Percentiles rank a stretch among this genome's conserved stretches.
Conservation (phyloP, 2,113 vertebrate species). For the Numida meleagris region DNA sequence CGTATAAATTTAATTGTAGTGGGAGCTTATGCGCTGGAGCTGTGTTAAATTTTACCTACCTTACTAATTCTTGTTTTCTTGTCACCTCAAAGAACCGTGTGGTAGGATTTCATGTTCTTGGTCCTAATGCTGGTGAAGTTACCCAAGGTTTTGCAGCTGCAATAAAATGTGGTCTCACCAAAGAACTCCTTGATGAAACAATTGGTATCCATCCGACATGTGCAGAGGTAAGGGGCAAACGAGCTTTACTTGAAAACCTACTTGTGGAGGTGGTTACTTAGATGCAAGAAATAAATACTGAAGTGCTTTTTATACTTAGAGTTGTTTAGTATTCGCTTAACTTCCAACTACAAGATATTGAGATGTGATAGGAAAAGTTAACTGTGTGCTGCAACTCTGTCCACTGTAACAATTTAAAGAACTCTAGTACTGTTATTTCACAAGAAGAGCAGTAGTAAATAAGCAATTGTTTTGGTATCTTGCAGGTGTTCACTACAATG, state of each 20-base stretch:
- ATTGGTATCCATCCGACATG: slow-evolving; percentile 97
- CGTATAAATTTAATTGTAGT: background rate
- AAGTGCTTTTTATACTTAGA: background rate
- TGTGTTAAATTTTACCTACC: background rate
- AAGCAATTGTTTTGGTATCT: slow-evolving; percentile 6
- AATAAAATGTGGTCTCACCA: slow-evolving; percentile 95
- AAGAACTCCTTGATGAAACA: slow-evolving; percentile 88
- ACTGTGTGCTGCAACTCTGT: background rate
- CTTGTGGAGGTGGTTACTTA: background rate
- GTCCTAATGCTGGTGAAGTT: slow-evolving; percentile 95
- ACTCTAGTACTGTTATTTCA: background rate
- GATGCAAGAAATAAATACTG: background rate
- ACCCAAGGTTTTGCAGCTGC: slow-evolving; percentile 93
- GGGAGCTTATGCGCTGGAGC: background rate
- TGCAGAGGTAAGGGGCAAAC: slow-evolving; percentile 83
- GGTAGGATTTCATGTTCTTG: slow-evolving; percentile 93
- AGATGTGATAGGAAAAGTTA: background rate
- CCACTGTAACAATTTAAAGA: background rate
- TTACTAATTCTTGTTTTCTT: background rate
- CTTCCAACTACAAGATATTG: background rate
- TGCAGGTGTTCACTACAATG: slow-evolving; percentile 92
- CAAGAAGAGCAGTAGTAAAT: background rate
- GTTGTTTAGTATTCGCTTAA: background rate
- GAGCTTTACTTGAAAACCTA: background rate
- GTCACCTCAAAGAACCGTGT: slow-evolving; percentile 83